A percentile compares a stretch with the other conserved stretches of the same genome.
Evolutionary conservation across 2,888 invertebrate species (phyloP).

Genomic region (Folsomia candida): DNA sequence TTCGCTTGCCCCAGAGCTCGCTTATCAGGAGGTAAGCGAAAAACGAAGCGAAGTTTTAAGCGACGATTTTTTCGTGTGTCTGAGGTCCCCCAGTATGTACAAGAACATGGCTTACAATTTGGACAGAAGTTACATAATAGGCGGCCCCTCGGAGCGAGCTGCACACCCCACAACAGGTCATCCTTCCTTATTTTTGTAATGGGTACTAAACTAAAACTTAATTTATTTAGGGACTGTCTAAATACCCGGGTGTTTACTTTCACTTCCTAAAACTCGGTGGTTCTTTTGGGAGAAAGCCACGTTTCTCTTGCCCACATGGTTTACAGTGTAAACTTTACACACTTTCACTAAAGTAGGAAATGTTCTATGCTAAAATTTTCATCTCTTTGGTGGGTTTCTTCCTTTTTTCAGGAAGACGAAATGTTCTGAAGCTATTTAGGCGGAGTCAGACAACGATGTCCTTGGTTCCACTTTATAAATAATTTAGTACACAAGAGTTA

Average conservation of each 20-base stretch:
- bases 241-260: background rate
- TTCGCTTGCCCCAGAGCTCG: too few relatives aligned
- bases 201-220: background rate
- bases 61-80: too few relatives aligned
- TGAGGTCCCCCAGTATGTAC: too few relatives aligned
- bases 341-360: background rate
- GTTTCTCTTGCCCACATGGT: background rate
- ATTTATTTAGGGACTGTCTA: background rate
- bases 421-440: too few relatives aligned
- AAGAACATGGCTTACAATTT: constrained; percentile 8
- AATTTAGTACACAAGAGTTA: too few relatives aligned
- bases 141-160: constrained; percentile 4
- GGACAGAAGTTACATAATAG: background rate
- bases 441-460: too few relatives aligned
- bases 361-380: background rate
- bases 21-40: too few relatives aligned
- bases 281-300: background rate
- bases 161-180: background rate
- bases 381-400: too few relatives aligned
- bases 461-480: background rate
- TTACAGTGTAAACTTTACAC: background rate
- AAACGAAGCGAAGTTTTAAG: too few relatives aligned
- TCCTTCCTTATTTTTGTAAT: background rate
- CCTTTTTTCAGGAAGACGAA: too few relatives aligned
- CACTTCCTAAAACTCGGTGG: too few relatives aligned